Percentiles rank a stretch among this genome's conserved stretches.
These are phyloP conservation scores for Caenorhabditis latens DNA, from an alignment of 1,140 invertebrate species.

Conservation along the genomic window DNA sequence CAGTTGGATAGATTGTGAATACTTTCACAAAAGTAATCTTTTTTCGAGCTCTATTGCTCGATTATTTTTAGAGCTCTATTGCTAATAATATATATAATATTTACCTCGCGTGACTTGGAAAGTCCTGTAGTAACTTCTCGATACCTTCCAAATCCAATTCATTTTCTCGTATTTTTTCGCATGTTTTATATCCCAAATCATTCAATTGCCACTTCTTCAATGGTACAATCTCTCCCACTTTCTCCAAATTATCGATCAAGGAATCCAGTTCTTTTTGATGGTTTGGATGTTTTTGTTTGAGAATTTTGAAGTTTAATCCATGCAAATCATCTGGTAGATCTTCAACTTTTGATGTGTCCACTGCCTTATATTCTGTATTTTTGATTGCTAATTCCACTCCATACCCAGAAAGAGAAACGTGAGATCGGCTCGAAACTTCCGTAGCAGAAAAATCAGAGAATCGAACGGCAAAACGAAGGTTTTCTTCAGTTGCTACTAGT, in stretches of 20 bases:
- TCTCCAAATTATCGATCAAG: slow-evolving; percentile 28
- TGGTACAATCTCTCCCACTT: slow-evolving; percentile 6
- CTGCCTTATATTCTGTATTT: slow-evolving; percentile 30
- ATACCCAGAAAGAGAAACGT: neutral
- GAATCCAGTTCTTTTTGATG: slow-evolving; percentile 6
- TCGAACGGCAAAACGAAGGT: neutral
- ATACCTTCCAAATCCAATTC: neutral
- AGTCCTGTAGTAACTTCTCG: neutral
- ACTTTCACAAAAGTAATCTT: too few species aligned
- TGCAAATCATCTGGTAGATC: slow-evolving; percentile 2
- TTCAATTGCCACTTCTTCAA: slow-evolving; percentile 27
- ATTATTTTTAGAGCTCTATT: too few species aligned
- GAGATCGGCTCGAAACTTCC: neutral
- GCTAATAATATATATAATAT: too few species aligned
- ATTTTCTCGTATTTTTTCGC: neutral
- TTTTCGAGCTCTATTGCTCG: too few species aligned
- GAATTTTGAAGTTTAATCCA: slow-evolving; percentile 40
- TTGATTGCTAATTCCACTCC: slow-evolving; percentile 11
- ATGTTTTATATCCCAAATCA: slow-evolving; percentile 12
- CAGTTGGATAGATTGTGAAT: too few species aligned
- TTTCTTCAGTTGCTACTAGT: neutral
- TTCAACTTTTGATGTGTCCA: neutral
- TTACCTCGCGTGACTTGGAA: slow-evolving; percentile 10
- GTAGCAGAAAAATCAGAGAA: too few species aligned
- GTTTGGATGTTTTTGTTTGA: neutral